Evolutionary conservation across 2,113 vertebrate species (phyloP), one percentile per base, ranked within the genome.

Genomic region (Seriola rivoliana): DNA sequence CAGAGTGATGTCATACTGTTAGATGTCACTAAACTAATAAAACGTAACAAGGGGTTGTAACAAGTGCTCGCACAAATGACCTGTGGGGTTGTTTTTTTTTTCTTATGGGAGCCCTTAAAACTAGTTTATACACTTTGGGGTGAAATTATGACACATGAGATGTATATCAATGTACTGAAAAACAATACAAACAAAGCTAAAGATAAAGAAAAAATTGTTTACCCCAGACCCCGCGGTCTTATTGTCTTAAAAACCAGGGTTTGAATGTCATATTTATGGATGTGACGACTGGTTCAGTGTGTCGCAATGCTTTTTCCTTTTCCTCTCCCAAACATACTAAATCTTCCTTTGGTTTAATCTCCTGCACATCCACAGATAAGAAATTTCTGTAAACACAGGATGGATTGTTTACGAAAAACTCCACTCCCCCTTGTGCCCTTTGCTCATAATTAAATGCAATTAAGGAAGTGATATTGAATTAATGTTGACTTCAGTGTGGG

Each of bases 391-490:
- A 86, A 87, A 86, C 85, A 90, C 44, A 75, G 75, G 68, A 85
- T 62, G 77, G 71, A 62, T 60, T 88, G 89, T 86, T 91, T 87
- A 85, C 67, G 29, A 12, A 75, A 69, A 69, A 21, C 1, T 46
- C 42, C 5, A 1, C 38, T 76, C 48, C 13, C n/a, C 59, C 25
- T 23, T 42, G 29, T 67, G 68, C 38, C 76, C 77, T 72, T 79
- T 78, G 23, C 67, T 66, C 40, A 6, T 73, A 89, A 81, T 36
- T 78, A 38, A 77, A 80, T 63, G 58, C 71, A 90, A 79, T 87
- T 77, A 88, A 57, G 85, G 80, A 77, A 81, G 76, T 81, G 12
- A 68, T 88, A 81, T 60, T 63, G 75, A 82, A 82, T 65, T 55
- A 57, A 68, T 82, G 78, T 72, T 75, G n/a, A 80, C 48, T 59